Conservation (phyloP, 1,140 invertebrate species). For the Dendrolimus kikuchii region DNA sequence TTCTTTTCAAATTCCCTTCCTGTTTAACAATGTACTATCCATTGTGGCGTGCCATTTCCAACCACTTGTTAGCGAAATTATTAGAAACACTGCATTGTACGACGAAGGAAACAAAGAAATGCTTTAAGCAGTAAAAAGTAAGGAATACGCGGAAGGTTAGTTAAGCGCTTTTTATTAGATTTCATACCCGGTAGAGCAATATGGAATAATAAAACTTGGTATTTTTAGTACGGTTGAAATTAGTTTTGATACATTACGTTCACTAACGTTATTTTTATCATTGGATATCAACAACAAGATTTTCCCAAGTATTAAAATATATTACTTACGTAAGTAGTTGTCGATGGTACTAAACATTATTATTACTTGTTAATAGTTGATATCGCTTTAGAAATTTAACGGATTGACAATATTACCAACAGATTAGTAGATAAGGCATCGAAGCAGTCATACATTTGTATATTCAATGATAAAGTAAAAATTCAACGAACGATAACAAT, state of each 20-base stretch:
- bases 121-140: conserved; percentile 41
- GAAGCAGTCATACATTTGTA: neutral
- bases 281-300: too few relatives aligned
- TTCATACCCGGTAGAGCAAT: conserved; percentile 13
- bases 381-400: too few relatives aligned
- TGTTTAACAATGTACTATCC: conserved; percentile 20
- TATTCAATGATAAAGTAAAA: conserved; percentile 8
- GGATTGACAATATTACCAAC: too few relatives aligned
- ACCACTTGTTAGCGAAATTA: conserved; percentile 44
- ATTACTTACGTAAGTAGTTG: too few relatives aligned
- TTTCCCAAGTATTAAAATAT: too few relatives aligned
- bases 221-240: conserved; percentile 1
- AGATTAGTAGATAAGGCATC: too few relatives aligned
- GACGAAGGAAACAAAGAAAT: conserved; percentile 50
- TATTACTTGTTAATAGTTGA: too few relatives aligned
- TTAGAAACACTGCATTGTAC: conserved; percentile 47
- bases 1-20: neutral
- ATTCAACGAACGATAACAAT: conserved; percentile 21
- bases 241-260: too few relatives aligned
- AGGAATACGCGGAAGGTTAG: conserved; percentile 32
- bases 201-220: conserved; percentile 1
- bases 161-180: conserved; percentile 21
- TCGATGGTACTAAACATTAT: too few relatives aligned
- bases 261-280: too few relatives aligned
- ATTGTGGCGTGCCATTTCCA: conserved; percentile 29